phyloP scores from a whole-genome alignment of 2,888 invertebrate genomes.

The Schizotus pectinicornis region DNA sequence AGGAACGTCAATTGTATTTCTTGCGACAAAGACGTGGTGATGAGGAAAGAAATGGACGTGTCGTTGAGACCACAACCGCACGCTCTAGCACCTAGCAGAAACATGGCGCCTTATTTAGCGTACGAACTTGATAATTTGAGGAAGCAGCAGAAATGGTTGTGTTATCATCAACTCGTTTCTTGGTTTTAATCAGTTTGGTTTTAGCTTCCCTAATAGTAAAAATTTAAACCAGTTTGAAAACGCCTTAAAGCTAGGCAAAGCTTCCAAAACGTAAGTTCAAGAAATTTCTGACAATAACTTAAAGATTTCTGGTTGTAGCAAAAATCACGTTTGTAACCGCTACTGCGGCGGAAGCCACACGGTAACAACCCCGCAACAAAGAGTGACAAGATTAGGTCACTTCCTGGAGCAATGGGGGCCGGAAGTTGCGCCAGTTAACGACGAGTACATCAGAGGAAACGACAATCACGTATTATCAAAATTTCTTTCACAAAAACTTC shows the following conservation, averaged over 20 bases:
- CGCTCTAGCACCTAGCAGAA: constrained; percentile 64
- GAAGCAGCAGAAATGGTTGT: constrained; percentile 61
- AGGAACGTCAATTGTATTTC: constrained; percentile 79
- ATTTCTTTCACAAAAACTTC: neutral
- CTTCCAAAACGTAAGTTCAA: constrained; percentile 39
- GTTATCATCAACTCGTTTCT: neutral
- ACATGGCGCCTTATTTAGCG: constrained; percentile 73
- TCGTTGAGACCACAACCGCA: constrained; percentile 60
- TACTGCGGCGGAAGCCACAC: constrained; percentile 84
- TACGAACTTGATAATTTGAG: constrained; percentile 70
- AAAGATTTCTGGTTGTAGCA: constrained; percentile 35
- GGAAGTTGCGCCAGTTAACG: constrained; percentile 62
- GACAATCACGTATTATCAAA: constrained; percentile 52
- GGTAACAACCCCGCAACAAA: constrained; percentile 72
- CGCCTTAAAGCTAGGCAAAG: constrained; percentile 50
- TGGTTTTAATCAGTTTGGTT: constrained; percentile 19
- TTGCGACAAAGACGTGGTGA: constrained; percentile 76
- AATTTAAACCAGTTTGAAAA: constrained; percentile 59
- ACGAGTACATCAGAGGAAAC: constrained; percentile 47
- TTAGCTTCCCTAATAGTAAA: constrained; percentile 53
- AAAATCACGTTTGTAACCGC: constrained; percentile 68
- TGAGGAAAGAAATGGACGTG: constrained; percentile 66
- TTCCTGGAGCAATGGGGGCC: constrained; percentile 72
- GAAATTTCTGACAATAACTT: constrained; percentile 1
- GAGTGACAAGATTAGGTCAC: constrained; percentile 70